Base-by-base conservation (phyloP, 2,888 invertebrate species). In the Hemistola chrysoprasaria region DNA sequence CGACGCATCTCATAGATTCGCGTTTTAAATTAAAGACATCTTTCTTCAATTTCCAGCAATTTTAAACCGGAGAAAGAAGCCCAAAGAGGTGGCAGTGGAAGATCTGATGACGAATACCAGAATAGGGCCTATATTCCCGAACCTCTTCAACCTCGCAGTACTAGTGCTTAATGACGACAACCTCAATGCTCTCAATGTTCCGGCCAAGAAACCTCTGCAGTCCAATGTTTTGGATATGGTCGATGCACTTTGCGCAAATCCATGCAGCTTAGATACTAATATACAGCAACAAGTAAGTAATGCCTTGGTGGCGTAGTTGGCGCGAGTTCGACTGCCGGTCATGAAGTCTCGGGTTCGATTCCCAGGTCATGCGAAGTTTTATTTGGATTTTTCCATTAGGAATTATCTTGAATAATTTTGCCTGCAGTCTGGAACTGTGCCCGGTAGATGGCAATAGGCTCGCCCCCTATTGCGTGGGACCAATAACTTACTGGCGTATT, bases 71-170 rank as follows among this genome's bases (percentile, higher is more conserved):
- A 88, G 90, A 50, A 79, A 74, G 49, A 87, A 90, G 40, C 78
- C 90, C 1, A 84, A 90, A 59, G 80, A 84, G 45, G 60, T 89
- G 34, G 91, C 91, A 0, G 84, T 92, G n/a, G 78, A 80, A 46
- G 91, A 91, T 63, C 71, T 92, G 26, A 83, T 83, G 50, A 84
- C 85, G n/a, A 92, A 92, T 62, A 84, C 89, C 0, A 68, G 88
- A 10, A 91, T 92, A 11, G 92, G 92, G 0, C 91, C 91, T 0
- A 90, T 92, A 51, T 89, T 90, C 37, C 90, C 91, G 7, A 91
- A 91, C 71, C 84, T 92, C 30, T 91, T 92, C 62, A 90, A 91
- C 61, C 70, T 92, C 53, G 90, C 90, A 0, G 91, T 91, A 10
- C 61, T 91, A 24, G 85, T 92, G 1, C 64, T 92, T 0, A 91